Conservation (phyloP, 2,113 vertebrate genomes). For the Aptenodytes patagonicus region DNA sequence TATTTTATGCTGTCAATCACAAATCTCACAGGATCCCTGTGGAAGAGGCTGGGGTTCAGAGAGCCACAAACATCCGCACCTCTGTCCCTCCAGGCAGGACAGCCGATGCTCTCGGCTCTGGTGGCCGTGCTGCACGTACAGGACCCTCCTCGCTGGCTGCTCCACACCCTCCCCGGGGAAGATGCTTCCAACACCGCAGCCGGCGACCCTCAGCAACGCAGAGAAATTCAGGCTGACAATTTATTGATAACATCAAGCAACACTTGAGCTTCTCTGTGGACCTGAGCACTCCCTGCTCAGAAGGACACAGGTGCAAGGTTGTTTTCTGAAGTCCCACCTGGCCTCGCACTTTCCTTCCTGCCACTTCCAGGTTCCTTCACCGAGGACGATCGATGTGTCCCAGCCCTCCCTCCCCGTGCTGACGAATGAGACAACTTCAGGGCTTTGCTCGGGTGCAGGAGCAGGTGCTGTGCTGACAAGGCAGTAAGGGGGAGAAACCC, state of each 20-base stretch:
- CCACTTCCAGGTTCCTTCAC: slow-evolving; percentile 72
- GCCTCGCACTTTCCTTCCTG: slow-evolving; percentile 20
- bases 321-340: neutral
- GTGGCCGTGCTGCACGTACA: neutral
- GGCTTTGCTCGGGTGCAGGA: neutral
- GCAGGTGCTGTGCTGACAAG: neutral
- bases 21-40: neutral
- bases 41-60: neutral
- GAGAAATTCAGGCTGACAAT: slow-evolving; percentile 56
- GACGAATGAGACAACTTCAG: neutral
- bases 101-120: fast-evolving
- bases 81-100: neutral
- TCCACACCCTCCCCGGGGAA: neutral
- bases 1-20: neutral
- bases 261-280: slow-evolving; percentile 67
- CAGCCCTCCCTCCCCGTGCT: neutral
- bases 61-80: neutral
- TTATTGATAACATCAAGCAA: slow-evolving; percentile 81
- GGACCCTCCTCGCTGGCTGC: neutral
- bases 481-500: neutral
- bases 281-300: neutral
- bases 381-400: slow-evolving; percentile 65
- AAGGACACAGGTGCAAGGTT: neutral
- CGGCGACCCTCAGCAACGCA: slow-evolving; percentile 46
- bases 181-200: neutral